Conservation (phyloP, 2,113 vertebrate genomes). For the Fulica atra region DNA sequence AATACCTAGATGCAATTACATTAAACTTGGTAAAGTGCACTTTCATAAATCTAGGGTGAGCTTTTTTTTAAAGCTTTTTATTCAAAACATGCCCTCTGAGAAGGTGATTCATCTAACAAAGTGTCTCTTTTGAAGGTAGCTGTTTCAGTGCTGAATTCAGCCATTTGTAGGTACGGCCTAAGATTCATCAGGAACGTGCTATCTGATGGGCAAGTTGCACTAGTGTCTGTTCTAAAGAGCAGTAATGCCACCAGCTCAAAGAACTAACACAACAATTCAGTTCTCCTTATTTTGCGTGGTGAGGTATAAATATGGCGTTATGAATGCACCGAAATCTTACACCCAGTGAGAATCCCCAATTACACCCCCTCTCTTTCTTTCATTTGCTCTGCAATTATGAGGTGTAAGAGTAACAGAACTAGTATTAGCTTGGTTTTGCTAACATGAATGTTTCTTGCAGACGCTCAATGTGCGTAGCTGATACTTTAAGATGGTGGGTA, state of each 20-base stretch:
- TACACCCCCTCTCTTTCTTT: background rate
- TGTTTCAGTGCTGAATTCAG: constrained; percentile 40
- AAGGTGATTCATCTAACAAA: constrained; percentile 33
- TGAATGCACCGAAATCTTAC: background rate
- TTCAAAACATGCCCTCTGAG: constrained; percentile 47
- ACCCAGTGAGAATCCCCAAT: background rate
- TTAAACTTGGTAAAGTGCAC: background rate
- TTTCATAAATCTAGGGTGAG: constrained; percentile 5
- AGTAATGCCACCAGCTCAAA: background rate
- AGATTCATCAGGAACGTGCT: background rate
- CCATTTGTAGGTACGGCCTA: background rate
- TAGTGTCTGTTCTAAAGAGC: background rate
- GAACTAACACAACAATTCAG: constrained; percentile 14
- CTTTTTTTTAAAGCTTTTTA: background rate
- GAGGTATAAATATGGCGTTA: background rate
- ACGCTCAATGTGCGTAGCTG: background rate
- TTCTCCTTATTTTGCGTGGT: constrained; percentile 15
- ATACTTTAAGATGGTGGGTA: background rate
- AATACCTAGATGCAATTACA: constrained; percentile 34
- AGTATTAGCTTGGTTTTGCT: background rate
- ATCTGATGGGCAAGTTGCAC: constrained; percentile 44
- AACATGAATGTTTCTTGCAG: background rate
- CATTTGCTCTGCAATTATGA: background rate
- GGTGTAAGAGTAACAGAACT: background rate
- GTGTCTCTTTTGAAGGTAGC: constrained; percentile 39